A percentile compares a stretch with the other conserved stretches of the same genome.
Conservation (phyloP, 2,113 vertebrate genomes). For the Electrona antarctica region DNA sequence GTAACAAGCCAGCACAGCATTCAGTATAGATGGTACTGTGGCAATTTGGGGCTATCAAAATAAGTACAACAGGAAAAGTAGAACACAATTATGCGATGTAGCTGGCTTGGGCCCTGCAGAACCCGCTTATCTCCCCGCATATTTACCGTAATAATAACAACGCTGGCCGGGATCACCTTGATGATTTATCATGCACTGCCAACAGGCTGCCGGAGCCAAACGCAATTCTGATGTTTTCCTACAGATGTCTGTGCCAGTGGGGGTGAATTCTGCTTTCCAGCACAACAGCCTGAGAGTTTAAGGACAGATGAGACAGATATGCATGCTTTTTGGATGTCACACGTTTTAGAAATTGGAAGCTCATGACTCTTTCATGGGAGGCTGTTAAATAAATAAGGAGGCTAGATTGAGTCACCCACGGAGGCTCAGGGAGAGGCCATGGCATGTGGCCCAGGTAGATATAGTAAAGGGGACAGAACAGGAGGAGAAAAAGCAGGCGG, state of each 20-base stretch:
- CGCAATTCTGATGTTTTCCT: constrained; percentile 5
- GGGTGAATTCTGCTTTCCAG: neutral
- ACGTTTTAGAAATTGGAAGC: constrained; percentile 50
- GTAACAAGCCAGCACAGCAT: constrained; percentile 32
- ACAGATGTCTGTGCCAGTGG: constrained; percentile 20
- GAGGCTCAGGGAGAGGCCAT: constrained; percentile 37
- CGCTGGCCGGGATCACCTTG: constrained; percentile 43
- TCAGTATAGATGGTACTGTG: constrained; percentile 63
- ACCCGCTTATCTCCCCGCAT: constrained; percentile 29
- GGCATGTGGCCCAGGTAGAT: constrained; percentile 53
- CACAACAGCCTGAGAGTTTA: constrained; percentile 33
- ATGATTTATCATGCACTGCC: constrained; percentile 23
- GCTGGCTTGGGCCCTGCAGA: neutral
- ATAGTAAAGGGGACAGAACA: neutral
- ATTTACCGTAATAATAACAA: constrained; percentile 52
- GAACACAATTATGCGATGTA: constrained; percentile 39
- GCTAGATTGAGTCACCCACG: constrained; percentile 57
- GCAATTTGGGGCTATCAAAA: constrained; percentile 52
- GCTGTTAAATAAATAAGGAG: constrained; percentile 69
- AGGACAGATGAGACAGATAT: constrained; percentile 51
- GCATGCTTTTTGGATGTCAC: constrained; percentile 53
- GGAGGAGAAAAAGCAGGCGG: neutral
- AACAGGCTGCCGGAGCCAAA: constrained; percentile 29
- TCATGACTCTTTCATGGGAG: constrained; percentile 71
- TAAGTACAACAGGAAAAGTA: constrained; percentile 46